These are phyloP conservation scores for Corythucha ciliata DNA, from an alignment of 2,888 invertebrate species.

Conservation along the genomic window DNA sequence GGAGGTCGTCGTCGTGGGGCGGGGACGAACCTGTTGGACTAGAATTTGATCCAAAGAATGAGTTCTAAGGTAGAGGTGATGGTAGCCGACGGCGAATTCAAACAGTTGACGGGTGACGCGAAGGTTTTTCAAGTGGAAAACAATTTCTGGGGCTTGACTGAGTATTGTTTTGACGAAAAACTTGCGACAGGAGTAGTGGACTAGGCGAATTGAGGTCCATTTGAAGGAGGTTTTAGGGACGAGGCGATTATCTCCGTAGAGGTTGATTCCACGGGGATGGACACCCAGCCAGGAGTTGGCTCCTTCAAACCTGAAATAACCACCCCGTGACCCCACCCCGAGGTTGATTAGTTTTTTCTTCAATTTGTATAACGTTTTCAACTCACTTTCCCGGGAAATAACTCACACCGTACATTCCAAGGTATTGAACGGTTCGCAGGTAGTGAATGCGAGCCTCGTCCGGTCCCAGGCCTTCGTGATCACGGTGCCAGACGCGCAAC, in stretches of 20 bases:
- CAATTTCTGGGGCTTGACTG: slow-evolving; percentile 20
- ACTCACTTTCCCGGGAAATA: slow-evolving; percentile 25
- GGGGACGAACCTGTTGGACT: slow-evolving; percentile 2
- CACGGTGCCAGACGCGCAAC: slow-evolving; percentile 26
- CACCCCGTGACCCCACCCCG: background rate
- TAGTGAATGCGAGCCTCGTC: slow-evolving; percentile 24
- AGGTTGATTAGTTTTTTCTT: too few relatives aligned
- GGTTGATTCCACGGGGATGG: slow-evolving; percentile 21
- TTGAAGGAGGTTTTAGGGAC: slow-evolving; percentile 26
- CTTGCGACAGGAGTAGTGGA: slow-evolving; percentile 26
- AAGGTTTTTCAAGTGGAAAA: slow-evolving; percentile 24
- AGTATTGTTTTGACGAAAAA: slow-evolving; percentile 27
- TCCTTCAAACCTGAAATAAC: background rate
- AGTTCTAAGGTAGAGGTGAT: slow-evolving; percentile 24
- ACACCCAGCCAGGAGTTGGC: slow-evolving; percentile 14
- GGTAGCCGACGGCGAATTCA: slow-evolving; percentile 28
- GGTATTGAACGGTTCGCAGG: slow-evolving; percentile 24
- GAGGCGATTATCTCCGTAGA: slow-evolving; percentile 25
- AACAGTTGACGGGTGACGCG: slow-evolving; percentile 26
- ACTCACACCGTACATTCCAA: slow-evolving; percentile 26
- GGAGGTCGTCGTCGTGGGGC: slow-evolving; percentile 1
- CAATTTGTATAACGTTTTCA: too few relatives aligned
- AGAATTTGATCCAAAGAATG: slow-evolving; percentile 6
- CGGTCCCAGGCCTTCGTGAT: slow-evolving; percentile 23
- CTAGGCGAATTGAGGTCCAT: slow-evolving; percentile 28